phyloP scores from a whole-genome alignment of 1,140 invertebrate genomes.

The Hypothenemus hampei region DNA sequence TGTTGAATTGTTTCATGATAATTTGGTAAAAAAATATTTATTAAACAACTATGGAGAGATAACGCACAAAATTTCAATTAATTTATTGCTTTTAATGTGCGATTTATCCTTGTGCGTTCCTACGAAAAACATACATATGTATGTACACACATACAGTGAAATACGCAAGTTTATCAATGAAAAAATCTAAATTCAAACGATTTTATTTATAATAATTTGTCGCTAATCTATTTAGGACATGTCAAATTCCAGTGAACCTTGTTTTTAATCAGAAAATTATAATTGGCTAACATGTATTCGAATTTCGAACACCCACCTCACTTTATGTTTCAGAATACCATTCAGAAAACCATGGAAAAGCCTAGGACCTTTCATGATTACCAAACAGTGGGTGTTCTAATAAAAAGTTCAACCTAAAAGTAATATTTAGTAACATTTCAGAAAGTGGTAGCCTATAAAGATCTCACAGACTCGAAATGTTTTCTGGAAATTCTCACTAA shows the following conservation, averaged over 20 bases:
- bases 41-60: too few relatives aligned
- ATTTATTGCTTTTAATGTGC: too few relatives aligned
- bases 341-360: constrained; percentile 28
- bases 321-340: constrained; percentile 20
- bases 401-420: background rate
- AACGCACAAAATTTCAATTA: too few relatives aligned
- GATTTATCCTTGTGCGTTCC: too few relatives aligned
- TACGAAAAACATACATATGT: too few relatives aligned
- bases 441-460: constrained; percentile 35
- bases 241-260: constrained; percentile 19
- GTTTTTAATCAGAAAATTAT: background rate
- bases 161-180: too few relatives aligned
- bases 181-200: too few relatives aligned
- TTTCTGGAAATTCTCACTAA: constrained; percentile 33
- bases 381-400: constrained; percentile 32
- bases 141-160: too few relatives aligned
- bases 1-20: too few relatives aligned
- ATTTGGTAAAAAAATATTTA: too few relatives aligned
- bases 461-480: constrained; percentile 36
- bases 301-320: background rate
- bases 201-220: constrained; percentile 16
- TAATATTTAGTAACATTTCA: constrained; percentile 19
- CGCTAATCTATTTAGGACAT: constrained; percentile 24
- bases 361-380: constrained; percentile 35
- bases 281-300: background rate